Percentiles rank a stretch among this genome's conserved stretches.
Evolutionary conservation across 2,797 vertebrate genomes (phyloP).

Genomic region (Chaetophractus vellerosus): DNA sequence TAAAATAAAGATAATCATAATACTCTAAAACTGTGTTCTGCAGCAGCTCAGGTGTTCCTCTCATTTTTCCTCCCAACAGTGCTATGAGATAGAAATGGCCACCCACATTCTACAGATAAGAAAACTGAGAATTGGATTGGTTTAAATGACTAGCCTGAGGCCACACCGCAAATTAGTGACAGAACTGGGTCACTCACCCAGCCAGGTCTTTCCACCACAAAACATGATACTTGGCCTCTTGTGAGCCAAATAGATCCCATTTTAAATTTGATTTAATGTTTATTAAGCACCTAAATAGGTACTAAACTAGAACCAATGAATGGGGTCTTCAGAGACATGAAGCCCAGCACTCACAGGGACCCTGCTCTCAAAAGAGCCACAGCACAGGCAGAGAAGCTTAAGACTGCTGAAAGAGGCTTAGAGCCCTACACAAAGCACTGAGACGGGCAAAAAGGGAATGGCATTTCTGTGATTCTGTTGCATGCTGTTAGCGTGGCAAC

Average conservation of each 20-base stretch:
- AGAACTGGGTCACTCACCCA: slow-evolving; percentile 42
- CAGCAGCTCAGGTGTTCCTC: neutral
- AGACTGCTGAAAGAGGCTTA: too few species aligned
- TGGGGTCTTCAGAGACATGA: neutral
- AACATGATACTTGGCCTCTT: neutral
- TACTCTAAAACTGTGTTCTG: neutral
- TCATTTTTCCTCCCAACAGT: neutral
- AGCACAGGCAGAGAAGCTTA: neutral
- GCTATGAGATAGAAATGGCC: neutral
- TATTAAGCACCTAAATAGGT: neutral
- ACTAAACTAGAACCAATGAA: neutral
- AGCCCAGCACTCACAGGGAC: neutral
- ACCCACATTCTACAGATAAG: neutral
- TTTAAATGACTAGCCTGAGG: slow-evolving; percentile 5
- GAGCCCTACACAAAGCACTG: neutral
- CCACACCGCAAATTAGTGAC: neutral
- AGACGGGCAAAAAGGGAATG: neutral
- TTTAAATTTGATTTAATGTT: slow-evolving; percentile 1
- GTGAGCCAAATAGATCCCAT: neutral
- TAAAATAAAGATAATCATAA: neutral
- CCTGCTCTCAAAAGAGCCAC: neutral
- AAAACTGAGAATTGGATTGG: neutral
- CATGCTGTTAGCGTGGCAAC: neutral
- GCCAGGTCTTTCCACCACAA: neutral
- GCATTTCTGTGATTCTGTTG: neutral